Evolutionary conservation across 2,797 vertebrate species (phyloP).

Genomic region (Poliocrania exsul): DNA sequence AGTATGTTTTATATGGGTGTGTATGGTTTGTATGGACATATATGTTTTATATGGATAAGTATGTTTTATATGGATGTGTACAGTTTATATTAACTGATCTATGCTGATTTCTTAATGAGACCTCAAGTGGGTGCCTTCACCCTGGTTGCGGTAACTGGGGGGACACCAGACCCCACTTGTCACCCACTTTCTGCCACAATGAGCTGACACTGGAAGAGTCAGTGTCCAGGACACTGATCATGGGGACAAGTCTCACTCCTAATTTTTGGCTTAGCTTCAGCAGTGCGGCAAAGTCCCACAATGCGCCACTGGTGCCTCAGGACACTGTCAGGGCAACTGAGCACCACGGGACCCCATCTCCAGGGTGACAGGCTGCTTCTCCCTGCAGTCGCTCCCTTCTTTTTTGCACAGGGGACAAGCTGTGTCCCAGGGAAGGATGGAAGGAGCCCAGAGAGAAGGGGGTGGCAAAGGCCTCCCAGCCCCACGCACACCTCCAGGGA

Average conservation of each 20-base stretch:
- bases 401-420: not conserved
- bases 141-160: not conserved
- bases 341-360: rapidly evolving
- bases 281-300: rapidly evolving
- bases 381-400: rapidly evolving
- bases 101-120: not conserved
- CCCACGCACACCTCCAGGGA: rapidly evolving
- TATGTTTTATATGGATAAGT: no score
- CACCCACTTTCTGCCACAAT: not conserved
- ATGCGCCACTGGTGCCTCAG: rapidly evolving
- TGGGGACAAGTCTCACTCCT: not conserved
- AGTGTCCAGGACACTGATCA: not conserved
- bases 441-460: not conserved
- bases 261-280: not conserved
- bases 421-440: not conserved
- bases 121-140: not conserved
- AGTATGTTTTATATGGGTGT: no score
- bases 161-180: not conserved
- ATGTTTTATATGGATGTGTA: no score
- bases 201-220: not conserved
- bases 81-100: rapidly evolving
- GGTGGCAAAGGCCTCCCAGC: rapidly evolving
- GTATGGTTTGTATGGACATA: no score
- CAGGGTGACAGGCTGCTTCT: not conserved
- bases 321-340: not conserved